Base-by-base conservation (phyloP, 1,140 invertebrate species). In the Centruroides vittatus region DNA sequence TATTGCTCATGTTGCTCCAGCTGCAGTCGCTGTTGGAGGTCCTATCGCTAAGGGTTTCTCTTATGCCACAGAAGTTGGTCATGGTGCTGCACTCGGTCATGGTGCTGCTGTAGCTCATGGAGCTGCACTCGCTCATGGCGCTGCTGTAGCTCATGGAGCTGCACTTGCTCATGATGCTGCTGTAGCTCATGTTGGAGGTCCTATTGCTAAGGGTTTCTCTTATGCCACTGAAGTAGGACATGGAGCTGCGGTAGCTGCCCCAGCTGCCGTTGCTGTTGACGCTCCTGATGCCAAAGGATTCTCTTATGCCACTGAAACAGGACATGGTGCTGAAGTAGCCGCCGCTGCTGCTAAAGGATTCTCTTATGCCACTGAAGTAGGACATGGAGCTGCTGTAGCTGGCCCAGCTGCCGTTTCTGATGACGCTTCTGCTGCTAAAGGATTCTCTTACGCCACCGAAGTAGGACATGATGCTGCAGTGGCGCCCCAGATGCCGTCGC, bases 221-320 rank as follows among this genome's bases (percentile, higher is more conserved):
- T 58, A 58, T 50, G 12, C 56, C 0, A 49, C 56, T 34, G n/a
- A 58, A 49, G 47, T 49, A 13, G 12, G 4, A 4, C 36, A 41
- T 41, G 36, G 36, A 4, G 36, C 36, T 41, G 36, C 36, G 7
- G 36, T 41, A 41, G 36, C 36, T 41, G 4, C 4, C 36, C 36
- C 46, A 7, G 55, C 55, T 3, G 57, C 50, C 23, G 34, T 52
- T 9, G 57, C 57, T 13, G 12, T 46, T n/a, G 59, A 4, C 10
- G 59, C 55, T 41, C 48, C 46, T 6, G 59, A 35, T 10, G 47
- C 35, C 23, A 55, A 59, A 56, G 61, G 52, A 46, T 53, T 55
- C 36, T 52, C 61, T 5, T 62, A 62, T 47, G 58, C 50, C 11
- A 23, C 58, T 35, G 51, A 60, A 60, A n/a, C 54, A 54, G 36